phyloP scores from a whole-genome alignment of 2,888 invertebrate genomes.

The Drosophila macrothrix region DNA sequence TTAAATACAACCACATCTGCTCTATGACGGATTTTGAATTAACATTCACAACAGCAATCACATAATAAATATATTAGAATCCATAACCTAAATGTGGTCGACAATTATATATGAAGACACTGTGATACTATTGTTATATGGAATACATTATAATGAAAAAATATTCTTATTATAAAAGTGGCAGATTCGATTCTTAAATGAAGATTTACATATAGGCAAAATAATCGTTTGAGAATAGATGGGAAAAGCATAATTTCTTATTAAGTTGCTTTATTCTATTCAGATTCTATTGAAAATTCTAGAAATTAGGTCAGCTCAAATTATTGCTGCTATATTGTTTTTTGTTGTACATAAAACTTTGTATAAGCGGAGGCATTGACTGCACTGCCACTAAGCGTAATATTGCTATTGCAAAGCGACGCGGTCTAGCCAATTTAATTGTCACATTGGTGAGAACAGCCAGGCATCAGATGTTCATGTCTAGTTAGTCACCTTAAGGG shows the following conservation, averaged over 20 bases:
- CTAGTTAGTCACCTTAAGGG: constrained; percentile 61
- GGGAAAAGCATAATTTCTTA: not conserved
- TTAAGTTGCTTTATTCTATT: not conserved
- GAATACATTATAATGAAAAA: not conserved
- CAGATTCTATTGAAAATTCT: not conserved
- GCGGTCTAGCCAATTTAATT: constrained; percentile 61
- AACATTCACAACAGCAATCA: not conserved
- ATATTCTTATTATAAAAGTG: not conserved
- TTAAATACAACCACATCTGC: constrained; percentile 4
- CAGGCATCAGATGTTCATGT: constrained; percentile 25
- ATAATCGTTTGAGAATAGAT: not conserved
- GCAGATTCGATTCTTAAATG: not conserved
- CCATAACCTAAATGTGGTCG: not conserved
- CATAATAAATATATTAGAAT: not conserved
- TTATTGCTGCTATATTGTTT: not conserved
- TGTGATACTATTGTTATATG: not conserved
- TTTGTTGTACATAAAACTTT: not conserved
- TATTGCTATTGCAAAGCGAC: not conserved
- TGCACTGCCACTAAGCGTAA: not conserved
- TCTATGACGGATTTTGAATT: not conserved
- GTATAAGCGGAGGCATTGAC: not conserved
- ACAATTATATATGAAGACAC: not conserved
- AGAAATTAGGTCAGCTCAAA: not conserved
- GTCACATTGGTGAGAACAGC: constrained; percentile 55
- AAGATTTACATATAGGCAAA: not conserved